Base-by-base conservation (phyloP, 2,113 vertebrate species). In the Perca fluviatilis region DNA sequence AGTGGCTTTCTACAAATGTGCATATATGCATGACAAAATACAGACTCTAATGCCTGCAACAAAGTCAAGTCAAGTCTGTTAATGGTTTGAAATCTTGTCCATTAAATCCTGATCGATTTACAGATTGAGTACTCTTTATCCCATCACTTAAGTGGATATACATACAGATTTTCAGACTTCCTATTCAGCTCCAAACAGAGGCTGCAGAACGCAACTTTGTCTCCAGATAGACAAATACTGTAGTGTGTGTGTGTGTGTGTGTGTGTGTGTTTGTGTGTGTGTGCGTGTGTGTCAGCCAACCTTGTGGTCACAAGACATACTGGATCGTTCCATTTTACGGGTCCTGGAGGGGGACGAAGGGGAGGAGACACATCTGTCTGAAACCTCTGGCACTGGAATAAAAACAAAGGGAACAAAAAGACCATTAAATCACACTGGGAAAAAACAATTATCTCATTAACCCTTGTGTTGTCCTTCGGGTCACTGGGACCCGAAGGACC, bases 301-400 rank as follows among this genome's bases (percentile, higher is more conserved):
- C 93, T 93, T 94, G 68, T 93, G 89, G 71, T 94, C 94, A 87
- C 93, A 94, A 4, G 93, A 93, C 86, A 93, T 74, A 78, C 89
- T 91, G 66, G 92, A 92, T 56, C 92, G 88, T 70, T 95, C 92
- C 80, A 94, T 93, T 86, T 90, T 94, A 6, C 92, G 92, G 4
- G 84, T 73, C 86, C 92, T 95, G 57, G 93, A 92, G 4, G 93
- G 93, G 49, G 92, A 94, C 0, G 93, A 93, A 4, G 93, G 93
- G 2, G 92, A 94, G 50, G 93, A 94, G 16, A 91, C 91, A 60
- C 86, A 87, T 84, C 88, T 91, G 65, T 91, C 87, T 47, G 88
- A 67, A 74, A 93, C 87, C 78, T 89, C 86, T 64, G 90, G 72
- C 47, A 81, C 88, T 91, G 40, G 7, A 75, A 69, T 50, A 12